Evolutionary conservation across 2,888 invertebrate genomes (phyloP).

Genomic region (Lepidonotus clava): DNA sequence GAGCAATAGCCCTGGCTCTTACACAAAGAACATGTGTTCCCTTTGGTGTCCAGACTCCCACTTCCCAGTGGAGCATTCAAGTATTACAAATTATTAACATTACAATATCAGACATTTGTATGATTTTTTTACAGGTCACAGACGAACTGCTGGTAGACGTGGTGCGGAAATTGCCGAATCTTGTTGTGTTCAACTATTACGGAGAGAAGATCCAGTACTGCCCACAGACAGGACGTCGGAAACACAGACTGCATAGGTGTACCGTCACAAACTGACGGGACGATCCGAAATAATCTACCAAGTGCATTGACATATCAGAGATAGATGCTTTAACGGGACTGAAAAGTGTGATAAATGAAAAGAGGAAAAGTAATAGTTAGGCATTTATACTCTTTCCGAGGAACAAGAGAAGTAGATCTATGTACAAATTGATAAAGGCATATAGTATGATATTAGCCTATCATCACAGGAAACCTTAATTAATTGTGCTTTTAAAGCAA

Average conservation of each 20-base stretch:
- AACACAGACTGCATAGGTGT: conserved; percentile 16
- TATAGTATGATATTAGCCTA: background rate
- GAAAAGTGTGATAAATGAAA: too few relatives aligned
- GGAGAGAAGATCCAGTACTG: conserved; percentile 40
- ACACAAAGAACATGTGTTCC: too few relatives aligned
- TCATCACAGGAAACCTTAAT: background rate
- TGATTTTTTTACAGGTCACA: background rate
- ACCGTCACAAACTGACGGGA: conserved; percentile 31
- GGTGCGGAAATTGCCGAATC: background rate
- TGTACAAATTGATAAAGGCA: too few relatives aligned
- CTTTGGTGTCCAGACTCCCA: too few relatives aligned
- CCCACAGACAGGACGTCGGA: conserved; percentile 23
- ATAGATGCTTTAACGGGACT: too few relatives aligned
- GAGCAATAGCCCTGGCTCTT: too few relatives aligned
- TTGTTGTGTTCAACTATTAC: conserved; percentile 43
- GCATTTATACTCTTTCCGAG: too few relatives aligned
- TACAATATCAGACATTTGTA: background rate
- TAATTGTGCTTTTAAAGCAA: background rate
- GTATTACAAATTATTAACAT: too few relatives aligned
- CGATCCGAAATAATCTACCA: background rate
- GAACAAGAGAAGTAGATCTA: too few relatives aligned
- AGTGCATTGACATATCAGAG: too few relatives aligned
- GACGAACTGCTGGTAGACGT: conserved; percentile 38
- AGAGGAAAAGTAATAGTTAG: too few relatives aligned
- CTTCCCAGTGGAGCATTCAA: too few relatives aligned